phyloP scores from a whole-genome alignment of 1,140 invertebrate genomes.

The Grapholita molesta region DNA sequence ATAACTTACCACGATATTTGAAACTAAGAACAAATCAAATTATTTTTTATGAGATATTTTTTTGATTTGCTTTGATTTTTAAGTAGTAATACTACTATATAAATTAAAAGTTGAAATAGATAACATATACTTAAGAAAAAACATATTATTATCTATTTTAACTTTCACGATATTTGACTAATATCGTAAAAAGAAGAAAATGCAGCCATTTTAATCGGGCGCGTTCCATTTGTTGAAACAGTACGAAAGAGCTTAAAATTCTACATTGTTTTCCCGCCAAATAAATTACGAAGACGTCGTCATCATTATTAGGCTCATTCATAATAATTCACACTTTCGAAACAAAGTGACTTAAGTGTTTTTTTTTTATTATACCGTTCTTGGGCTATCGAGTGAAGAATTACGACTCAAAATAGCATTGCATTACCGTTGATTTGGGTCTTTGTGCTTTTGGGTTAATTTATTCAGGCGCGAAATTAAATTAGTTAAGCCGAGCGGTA shows the following conservation, averaged over 20 bases:
- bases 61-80: too few relatives aligned
- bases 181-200: neutral
- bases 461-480: neutral
- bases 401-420: neutral
- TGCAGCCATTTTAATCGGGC: neutral
- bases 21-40: too few relatives aligned
- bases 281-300: constrained; percentile 5
- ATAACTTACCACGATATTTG: too few relatives aligned
- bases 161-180: neutral
- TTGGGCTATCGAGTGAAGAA: neutral
- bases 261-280: neutral
- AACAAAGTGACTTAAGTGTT: neutral
- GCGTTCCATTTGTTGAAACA: constrained; percentile 1
- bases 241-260: neutral
- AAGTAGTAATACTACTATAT: too few relatives aligned
- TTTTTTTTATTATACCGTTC: neutral
- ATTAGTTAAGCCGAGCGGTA: neutral
- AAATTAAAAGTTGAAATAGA: too few relatives aligned
- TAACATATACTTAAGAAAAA: too few relatives aligned
- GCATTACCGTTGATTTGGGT: neutral
- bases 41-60: too few relatives aligned
- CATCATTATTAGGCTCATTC: constrained; percentile 9
- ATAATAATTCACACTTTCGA: neutral
- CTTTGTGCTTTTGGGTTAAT: neutral
- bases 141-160: too few relatives aligned